Conservation (phyloP, 2,888 invertebrate genomes). For the Stenotaenia linearis region DNA sequence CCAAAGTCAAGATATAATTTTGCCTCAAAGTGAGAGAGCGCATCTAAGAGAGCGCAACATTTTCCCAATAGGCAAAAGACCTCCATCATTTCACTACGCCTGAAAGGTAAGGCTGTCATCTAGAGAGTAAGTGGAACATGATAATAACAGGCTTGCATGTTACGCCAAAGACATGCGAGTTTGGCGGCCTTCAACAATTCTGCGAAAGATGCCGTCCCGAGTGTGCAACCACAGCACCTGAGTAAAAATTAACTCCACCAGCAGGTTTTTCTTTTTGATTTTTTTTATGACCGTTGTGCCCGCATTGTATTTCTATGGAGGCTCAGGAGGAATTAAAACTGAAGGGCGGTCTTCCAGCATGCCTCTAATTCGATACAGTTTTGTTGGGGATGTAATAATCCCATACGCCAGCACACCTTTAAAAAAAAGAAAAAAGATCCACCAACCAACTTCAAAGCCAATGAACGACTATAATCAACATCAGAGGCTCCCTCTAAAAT, state of each 20-base stretch:
- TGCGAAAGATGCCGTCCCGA: neutral
- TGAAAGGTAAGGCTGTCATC: constrained; percentile 21
- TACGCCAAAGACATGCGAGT: constrained; percentile 22
- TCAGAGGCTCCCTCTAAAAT: constrained; percentile 21
- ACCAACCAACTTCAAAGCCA: constrained; percentile 26
- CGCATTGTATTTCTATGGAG: neutral
- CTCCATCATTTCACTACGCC: constrained; percentile 15
- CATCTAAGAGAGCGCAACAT: neutral
- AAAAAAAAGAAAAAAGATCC: constrained; percentile 5
- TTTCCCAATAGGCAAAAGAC: constrained; percentile 26
- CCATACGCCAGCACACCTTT: constrained; percentile 15
- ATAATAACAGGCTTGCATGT: constrained; percentile 21
- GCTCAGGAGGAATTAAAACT: constrained; percentile 11
- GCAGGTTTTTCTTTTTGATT: constrained; percentile 5
- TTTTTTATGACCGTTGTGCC: neutral
- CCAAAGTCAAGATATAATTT: constrained; percentile 10
- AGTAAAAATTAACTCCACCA: constrained; percentile 17
- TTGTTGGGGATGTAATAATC: constrained; percentile 12
- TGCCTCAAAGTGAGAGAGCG: neutral
- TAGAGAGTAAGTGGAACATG: constrained; percentile 26
- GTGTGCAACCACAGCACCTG: neutral
- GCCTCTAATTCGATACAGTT: constrained; percentile 19
- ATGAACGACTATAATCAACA: constrained; percentile 26
- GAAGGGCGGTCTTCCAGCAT: constrained; percentile 2
- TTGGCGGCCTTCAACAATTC: constrained; percentile 14